These are phyloP conservation scores for Creontiades dilutus DNA, from an alignment of 2,888 invertebrate genomes.

Conservation along the genomic window DNA sequence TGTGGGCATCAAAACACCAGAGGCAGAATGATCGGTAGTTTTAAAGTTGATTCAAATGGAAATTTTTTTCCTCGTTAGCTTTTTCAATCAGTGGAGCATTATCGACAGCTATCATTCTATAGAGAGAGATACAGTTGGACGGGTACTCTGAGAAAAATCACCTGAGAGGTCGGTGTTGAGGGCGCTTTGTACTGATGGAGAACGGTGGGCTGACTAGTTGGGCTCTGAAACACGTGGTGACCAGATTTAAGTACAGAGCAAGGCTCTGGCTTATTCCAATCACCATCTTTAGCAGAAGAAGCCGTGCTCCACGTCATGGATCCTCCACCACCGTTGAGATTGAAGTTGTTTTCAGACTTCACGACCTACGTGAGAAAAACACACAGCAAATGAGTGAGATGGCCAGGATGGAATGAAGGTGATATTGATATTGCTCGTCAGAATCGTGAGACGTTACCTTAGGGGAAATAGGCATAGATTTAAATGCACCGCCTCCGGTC, in stretches of 20 bases:
- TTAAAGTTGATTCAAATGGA: too few species aligned
- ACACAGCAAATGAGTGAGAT: too few species aligned
- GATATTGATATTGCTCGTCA: too few species aligned
- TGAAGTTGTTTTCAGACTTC: conserved; percentile 73
- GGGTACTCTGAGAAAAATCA: background rate
- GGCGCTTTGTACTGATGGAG: conserved; percentile 73
- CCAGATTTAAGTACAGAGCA: conserved; percentile 71
- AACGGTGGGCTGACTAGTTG: conserved; percentile 72
- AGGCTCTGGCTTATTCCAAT: conserved; percentile 72
- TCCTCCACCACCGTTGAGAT: conserved; percentile 63
- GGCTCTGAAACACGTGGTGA: conserved; percentile 69
- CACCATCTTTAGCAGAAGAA: conserved; percentile 68
- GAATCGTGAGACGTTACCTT: conserved; percentile 77
- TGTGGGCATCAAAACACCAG: too few species aligned
- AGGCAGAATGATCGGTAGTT: too few species aligned
- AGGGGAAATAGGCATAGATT: conserved; percentile 87
- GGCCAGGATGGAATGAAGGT: too few species aligned
- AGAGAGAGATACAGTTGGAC: too few species aligned
- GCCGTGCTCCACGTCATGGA: conserved; percentile 67
- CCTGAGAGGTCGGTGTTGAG: conserved; percentile 73
- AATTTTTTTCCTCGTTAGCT: too few species aligned
- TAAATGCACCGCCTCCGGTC: conserved; percentile 92
- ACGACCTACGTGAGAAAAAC: conserved; percentile 71
- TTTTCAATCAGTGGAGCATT: too few species aligned
- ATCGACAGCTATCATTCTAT: too few species aligned